Percentiles rank a stretch among this genome's conserved stretches.
Conservation (phyloP, 2,797 vertebrate genomes). For the Hybognathus amarus region DNA sequence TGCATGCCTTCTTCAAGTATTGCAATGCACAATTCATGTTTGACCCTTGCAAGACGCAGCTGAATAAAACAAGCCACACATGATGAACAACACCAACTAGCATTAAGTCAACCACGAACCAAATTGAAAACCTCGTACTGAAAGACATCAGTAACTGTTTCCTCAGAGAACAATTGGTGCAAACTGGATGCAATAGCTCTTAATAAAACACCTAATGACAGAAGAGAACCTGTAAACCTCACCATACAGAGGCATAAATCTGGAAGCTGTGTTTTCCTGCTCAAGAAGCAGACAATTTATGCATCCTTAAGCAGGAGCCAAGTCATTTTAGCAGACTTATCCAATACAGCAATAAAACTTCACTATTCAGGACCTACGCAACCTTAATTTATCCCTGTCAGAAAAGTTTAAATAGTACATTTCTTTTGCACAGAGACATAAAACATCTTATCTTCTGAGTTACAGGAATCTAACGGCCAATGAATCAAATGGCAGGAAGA, state of each 20-base stretch:
- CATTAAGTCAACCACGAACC: not conserved
- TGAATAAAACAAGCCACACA: not conserved
- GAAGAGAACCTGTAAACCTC: conserved; percentile 51
- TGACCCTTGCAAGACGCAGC: not conserved
- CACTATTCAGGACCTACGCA: conserved; percentile 52
- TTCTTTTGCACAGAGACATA: conserved; percentile 46
- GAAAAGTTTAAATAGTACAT: conserved; percentile 54
- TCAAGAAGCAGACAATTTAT: conserved; percentile 74
- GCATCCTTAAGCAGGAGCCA: conserved; percentile 64
- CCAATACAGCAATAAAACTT: conserved; percentile 58
- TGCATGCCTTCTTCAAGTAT: conserved; percentile 10
- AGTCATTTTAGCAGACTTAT: conserved; percentile 59
- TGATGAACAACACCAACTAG: conserved; percentile 6
- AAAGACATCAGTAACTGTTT: conserved; percentile 17
- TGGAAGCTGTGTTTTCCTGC: conserved; percentile 67
- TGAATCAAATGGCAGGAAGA: conserved; percentile 29
- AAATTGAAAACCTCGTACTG: not conserved
- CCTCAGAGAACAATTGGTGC: conserved; percentile 16
- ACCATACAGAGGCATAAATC: conserved; percentile 68
- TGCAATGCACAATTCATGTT: conserved; percentile 62
- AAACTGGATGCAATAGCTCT: conserved; percentile 43
- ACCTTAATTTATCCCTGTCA: conserved; percentile 53
- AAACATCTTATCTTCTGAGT: conserved; percentile 43
- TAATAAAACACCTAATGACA: conserved; percentile 50
- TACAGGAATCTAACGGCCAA: conserved; percentile 33